Conservation (phyloP, 2,797 vertebrate genomes). For the Ciconia nigra region DNA sequence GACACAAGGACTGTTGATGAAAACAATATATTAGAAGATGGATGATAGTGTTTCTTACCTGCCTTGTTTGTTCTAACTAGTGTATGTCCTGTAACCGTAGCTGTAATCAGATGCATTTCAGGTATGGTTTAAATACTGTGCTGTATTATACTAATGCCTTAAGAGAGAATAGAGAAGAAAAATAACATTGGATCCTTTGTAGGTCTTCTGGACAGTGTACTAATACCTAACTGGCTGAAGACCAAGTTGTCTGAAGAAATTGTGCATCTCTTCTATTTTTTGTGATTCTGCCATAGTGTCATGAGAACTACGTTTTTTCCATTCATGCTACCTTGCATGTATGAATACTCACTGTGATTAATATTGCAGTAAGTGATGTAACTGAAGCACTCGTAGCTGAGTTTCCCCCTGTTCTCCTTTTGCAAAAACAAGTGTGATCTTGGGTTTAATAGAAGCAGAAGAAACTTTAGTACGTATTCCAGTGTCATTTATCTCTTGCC, state of each 20-base stretch:
- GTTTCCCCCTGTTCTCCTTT: neutral
- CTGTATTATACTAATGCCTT: neutral
- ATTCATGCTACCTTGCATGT: neutral
- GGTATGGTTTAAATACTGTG: neutral
- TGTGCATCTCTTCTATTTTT: neutral
- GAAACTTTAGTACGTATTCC: neutral
- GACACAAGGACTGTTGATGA: neutral
- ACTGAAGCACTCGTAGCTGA: neutral
- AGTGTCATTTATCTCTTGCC: slow-evolving; percentile 23
- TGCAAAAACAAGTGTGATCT: neutral
- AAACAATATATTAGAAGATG: neutral
- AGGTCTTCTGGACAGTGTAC: neutral
- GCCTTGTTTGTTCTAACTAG: neutral
- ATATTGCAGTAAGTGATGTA: neutral
- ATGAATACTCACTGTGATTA: neutral
- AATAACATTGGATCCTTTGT: neutral
- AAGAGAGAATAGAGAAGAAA: neutral
- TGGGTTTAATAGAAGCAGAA: neutral
- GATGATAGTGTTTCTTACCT: neutral
- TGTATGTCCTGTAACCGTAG: neutral
- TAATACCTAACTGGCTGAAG: neutral
- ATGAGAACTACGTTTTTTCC: neutral
- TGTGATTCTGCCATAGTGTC: neutral
- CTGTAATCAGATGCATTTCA: neutral
- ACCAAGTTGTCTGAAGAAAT: neutral